Conservation (phyloP, 1,140 invertebrate genomes). For the Amyelois transitella region DNA sequence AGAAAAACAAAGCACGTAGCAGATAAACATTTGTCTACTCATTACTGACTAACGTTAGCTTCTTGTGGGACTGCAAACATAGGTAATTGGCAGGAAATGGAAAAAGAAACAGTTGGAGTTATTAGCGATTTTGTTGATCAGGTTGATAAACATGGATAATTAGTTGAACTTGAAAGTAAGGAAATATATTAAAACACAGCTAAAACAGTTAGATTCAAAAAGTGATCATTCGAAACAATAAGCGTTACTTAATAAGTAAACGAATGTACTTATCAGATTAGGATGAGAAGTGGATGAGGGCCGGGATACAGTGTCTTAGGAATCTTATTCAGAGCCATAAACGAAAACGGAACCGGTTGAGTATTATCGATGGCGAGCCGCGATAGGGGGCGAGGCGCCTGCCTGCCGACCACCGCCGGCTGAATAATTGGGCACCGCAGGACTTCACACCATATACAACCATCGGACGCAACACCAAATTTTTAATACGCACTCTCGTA, state of each 20-base stretch:
- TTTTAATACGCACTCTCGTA: not conserved
- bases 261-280: not conserved
- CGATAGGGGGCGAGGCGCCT: conserved; percentile 63
- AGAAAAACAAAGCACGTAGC: conserved; percentile 17
- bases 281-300: not conserved
- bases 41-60: not conserved
- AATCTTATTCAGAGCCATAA: conserved; percentile 38
- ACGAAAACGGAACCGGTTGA: conserved; percentile 60
- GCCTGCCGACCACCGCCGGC: conserved; percentile 53
- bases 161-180: too few species aligned
- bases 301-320: not conserved
- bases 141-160: not conserved
- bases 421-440: conserved; percentile 67
- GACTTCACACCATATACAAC: conserved; percentile 64
- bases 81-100: not conserved
- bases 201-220: not conserved
- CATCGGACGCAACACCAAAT: conserved; percentile 8
- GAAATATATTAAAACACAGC: not conserved
- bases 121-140: not conserved
- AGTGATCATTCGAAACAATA: too few species aligned
- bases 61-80: not conserved
- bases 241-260: not conserved
- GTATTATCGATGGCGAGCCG: conserved; percentile 60
- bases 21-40: not conserved
- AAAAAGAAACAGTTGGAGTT: not conserved